Evolutionary conservation across 2,888 invertebrate species (phyloP), one percentile per base, ranked within the genome.

Genomic region (Serripes groenlandicus): DNA sequence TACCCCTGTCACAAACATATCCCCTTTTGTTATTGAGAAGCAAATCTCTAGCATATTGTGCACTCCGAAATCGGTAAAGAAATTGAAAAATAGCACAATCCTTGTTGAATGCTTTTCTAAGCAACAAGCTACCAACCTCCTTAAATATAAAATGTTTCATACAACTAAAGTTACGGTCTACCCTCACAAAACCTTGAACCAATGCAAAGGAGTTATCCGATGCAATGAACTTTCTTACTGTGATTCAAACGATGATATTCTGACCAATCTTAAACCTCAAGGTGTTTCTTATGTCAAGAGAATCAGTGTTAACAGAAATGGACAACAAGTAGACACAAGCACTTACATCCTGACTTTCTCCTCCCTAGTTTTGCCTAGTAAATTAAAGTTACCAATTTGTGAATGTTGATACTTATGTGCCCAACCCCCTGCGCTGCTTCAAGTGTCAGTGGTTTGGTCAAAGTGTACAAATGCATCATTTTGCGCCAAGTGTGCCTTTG

Each of bases 201-300:
- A 9, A 5, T 15, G 56, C n/a, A 56, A 56, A 23, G 56, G 56
- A 56, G 56, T 56, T 7, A 56, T 56, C 56, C 9, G 56, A 15
- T 56, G 56, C 23, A 56, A 56, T 9, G 56, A 56, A n/a, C 56
- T 56, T 23, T n/a, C 56, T 15, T n/a, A 56, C 56, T 56, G 56
- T 23, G 18, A 15, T n/a, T n/a, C 56, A 15, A n/a, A 15, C 9
- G 56, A 56, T n/a, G 56, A 56, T 5, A 56, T 15, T 23, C 5
- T 15, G 56, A 23, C 18, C n/a, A 56, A 56, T 23, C 23, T 56
- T 15, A 5, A 56, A 23, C n/a, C 56, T n/a, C 56, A 56, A n/a
- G 18, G 11, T 15, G 56, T 56, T 5, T 56, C 56, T 23, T 9
- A 56, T n/a, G 23, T 56, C 56, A 42, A 56, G 56, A 56, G n/a